Evolutionary conservation across 2,113 vertebrate genomes (phyloP).

Genomic region (Urocitellus parryii): DNA sequence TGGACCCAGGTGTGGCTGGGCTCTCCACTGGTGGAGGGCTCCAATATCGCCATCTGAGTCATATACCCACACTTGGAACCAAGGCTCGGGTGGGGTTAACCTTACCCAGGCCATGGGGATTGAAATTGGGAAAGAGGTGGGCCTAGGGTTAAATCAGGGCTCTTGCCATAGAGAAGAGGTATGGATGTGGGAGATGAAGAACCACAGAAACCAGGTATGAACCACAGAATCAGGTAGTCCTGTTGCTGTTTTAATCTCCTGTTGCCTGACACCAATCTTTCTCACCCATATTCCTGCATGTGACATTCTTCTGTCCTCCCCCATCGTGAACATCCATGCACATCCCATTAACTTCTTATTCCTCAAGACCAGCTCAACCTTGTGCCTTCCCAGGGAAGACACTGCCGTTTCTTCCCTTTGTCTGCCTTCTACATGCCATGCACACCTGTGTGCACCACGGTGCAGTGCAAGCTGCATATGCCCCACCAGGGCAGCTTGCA

Average conservation of each 20-base stretch:
- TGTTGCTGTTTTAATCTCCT: background rate
- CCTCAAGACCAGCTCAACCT: background rate
- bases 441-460: accelerated
- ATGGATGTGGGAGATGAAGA: background rate
- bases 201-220: too few species aligned
- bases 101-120: background rate
- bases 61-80: background rate
- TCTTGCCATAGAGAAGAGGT: background rate
- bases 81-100: background rate
- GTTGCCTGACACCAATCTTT: background rate
- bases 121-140: background rate
- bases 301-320: background rate
- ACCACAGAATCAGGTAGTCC: too few species aligned
- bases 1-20: too few species aligned
- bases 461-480: accelerated
- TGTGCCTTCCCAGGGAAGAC: background rate
- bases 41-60: background rate
- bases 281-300: background rate
- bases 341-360: background rate
- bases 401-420: too few species aligned
- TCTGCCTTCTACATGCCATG: too few species aligned
- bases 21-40: too few species aligned
- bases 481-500: background rate
- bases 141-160: too few species aligned
- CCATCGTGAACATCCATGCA: too few species aligned